Evolutionary conservation across 2,888 invertebrate species (phyloP), one percentile per base, ranked within the genome.

Genomic region (Sceliomorpha sp.): DNA sequence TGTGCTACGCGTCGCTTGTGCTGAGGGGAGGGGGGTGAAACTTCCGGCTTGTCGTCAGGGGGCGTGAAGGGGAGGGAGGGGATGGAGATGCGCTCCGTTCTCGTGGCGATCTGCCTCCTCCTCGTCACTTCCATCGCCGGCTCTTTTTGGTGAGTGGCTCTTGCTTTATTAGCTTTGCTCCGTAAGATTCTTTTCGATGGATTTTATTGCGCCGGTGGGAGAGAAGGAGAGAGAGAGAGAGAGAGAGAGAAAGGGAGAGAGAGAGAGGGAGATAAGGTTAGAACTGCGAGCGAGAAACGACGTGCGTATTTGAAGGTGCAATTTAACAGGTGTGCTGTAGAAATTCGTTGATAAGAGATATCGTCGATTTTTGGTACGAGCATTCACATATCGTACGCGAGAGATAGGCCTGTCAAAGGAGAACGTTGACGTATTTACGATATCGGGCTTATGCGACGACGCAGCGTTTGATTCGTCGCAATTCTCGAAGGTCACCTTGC

Each of bases 91-190:
- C 93, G 93, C 91, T 92, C 93, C 89, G 92, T 94, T 90, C 92
- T 94, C 90, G 93, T 95, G 91, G 93, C 94, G 90, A 92, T 94
- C 89, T 94, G 94, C 90, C 91, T 95, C 89, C 92, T 95, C 91
- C 92, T 95, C 90, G 93, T 95, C 91, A 94, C 94, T 91, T 95
- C 95, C 90, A 94, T 95, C 91, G 94, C 94, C 89, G 94, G 94
- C 89, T 93, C 94, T 88, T 94, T 95, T 92, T 95, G 95, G 96
- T 96, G 91, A 94, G 95, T 94, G 86, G 37, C 39, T n/a, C n/a
- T 12, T 42, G 37, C 44, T 27, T 51, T 31, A 51, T 45, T 48
- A 50, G 17, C 20, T 1, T n/a, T 20, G 2, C 7, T 24, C 24
- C 7, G 9, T 29, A 20, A 5, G 20, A 2, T 20, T 20, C 20